Base-by-base conservation (phyloP, 2,113 vertebrate species). In the Mellivora capensis region DNA sequence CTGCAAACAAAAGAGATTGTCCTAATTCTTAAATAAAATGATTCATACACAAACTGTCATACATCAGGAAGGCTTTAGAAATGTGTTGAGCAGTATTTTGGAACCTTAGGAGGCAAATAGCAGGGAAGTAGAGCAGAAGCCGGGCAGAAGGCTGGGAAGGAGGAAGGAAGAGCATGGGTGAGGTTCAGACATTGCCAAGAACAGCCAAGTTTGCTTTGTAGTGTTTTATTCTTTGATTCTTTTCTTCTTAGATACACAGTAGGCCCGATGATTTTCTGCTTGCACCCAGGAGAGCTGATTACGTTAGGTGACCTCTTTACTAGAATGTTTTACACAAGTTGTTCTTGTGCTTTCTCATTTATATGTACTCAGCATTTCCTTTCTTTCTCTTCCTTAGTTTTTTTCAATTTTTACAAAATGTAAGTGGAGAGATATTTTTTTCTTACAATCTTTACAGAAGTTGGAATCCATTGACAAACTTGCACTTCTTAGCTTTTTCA, bases 1-100 rank as follows among this genome's bases (percentile, higher is more conserved):
- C 91, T 94, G 98, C 96, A 98, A 96, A 98, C 97, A 97, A 98
- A 95, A 96, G 96, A 97, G 91, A 96, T 74, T 97, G 98, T 86
- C 97, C 98, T 98, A 98, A 96, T 98, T 98, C 97, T 98, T 98
- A 97, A 97, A 97, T 96, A 97, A 97, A 98, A 98, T 98, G 97
- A 97, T 95, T 97, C 93, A 93, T 17, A 98, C 91, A 69, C 84
- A 97, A 96, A 97, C 96, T 95, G 64, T 92, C 85, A 4, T 97
- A 87, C 90, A 81, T 97, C 47, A n/a, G 64, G 61, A 96, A 97
- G 64, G 94, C 61, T 97, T 98, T 67, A 81, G 98, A 98, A 98
- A 98, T 67, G 77, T 54, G 52, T 54, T 96, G 96, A 93, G 94
- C 98, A 86, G 80, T 95, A 97, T 96, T 98, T 91, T 94, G 91